Evolutionary conservation across 2,888 invertebrate species (phyloP).

Genomic region (Germaria angustata): DNA sequence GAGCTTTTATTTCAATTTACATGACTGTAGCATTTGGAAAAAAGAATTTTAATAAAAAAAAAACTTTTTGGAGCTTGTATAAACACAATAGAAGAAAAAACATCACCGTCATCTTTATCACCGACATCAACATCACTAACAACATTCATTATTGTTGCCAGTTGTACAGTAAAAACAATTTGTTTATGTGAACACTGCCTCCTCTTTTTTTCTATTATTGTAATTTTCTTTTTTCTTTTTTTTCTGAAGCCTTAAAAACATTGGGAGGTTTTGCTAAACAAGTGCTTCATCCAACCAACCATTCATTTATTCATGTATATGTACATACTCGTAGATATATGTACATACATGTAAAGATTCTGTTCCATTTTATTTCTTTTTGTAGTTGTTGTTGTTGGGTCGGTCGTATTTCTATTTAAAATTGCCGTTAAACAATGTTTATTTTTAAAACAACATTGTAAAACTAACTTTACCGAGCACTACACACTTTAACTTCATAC

Average conservation of each 20-base stretch:
- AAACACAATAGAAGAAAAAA: slow-evolving; percentile 24
- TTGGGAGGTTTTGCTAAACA: slow-evolving; percentile 31
- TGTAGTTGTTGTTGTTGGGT: slow-evolving; percentile 12
- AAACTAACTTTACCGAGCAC: slow-evolving; percentile 21
- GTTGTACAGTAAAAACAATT: slow-evolving; percentile 46
- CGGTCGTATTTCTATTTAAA: slow-evolving; percentile 34
- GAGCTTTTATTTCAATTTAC: not conserved
- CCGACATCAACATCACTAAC: slow-evolving; percentile 49
- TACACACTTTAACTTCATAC: not conserved
- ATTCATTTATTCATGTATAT: not conserved
- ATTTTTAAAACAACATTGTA: not conserved
- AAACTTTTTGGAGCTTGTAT: too few relatives aligned
- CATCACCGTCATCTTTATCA: slow-evolving; percentile 54
- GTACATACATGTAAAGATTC: slow-evolving; percentile 11
- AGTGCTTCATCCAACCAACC: slow-evolving; percentile 18
- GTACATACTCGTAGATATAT: not conserved
- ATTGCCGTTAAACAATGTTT: slow-evolving; percentile 58
- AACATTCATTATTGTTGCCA: slow-evolving; percentile 48
- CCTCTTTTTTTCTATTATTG: slow-evolving; percentile 33
- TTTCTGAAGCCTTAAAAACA: slow-evolving; percentile 12
- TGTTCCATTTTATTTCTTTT: slow-evolving; percentile 1
- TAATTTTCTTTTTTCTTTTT: slow-evolving; percentile 13
- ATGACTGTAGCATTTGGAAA: not conserved
- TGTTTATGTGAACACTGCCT: slow-evolving; percentile 33
- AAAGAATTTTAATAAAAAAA: too few relatives aligned